Conservation (phyloP, 1,140 invertebrate species). For the Bilobella aurantiaca region DNA sequence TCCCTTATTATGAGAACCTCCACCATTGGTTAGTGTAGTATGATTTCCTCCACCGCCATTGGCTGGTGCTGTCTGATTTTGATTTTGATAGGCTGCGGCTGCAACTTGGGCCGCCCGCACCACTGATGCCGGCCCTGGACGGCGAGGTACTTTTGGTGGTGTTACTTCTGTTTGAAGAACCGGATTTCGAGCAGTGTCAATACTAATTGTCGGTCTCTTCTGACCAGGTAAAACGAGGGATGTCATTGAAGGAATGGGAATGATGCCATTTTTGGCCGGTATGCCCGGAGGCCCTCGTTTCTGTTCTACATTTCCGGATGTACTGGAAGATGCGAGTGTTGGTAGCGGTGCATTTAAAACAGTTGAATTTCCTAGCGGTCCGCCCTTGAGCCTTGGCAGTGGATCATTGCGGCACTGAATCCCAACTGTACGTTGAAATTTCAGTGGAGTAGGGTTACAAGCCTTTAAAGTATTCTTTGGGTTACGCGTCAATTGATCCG, state of each 20-base stretch:
- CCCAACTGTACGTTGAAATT: constrained; percentile 30
- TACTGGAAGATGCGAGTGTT: no score
- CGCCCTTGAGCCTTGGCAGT: not conserved
- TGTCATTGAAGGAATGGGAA: not conserved
- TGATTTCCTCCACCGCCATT: no score
- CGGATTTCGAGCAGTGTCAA: not conserved
- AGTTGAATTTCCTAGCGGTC: not conserved
- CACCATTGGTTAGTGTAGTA: no score
- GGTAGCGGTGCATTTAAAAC: not conserved
- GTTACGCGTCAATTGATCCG: constrained; percentile 13
- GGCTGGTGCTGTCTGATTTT: no score
- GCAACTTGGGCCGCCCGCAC: no score
- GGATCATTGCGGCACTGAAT: constrained; percentile 19
- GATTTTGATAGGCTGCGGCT: no score
- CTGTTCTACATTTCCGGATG: no score
- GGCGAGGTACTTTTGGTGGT: not conserved
- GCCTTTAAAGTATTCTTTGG: not conserved
- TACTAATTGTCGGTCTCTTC: not conserved
- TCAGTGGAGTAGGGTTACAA: constrained; percentile 18
- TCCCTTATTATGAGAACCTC: no score
- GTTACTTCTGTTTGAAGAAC: not conserved
- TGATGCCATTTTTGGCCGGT: not conserved
- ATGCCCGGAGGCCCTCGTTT: no score
- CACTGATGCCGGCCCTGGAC: not conserved
- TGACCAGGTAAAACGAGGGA: not conserved